Evolutionary conservation across 1,140 invertebrate species (phyloP).

Genomic region (Monochamus saltuarius): DNA sequence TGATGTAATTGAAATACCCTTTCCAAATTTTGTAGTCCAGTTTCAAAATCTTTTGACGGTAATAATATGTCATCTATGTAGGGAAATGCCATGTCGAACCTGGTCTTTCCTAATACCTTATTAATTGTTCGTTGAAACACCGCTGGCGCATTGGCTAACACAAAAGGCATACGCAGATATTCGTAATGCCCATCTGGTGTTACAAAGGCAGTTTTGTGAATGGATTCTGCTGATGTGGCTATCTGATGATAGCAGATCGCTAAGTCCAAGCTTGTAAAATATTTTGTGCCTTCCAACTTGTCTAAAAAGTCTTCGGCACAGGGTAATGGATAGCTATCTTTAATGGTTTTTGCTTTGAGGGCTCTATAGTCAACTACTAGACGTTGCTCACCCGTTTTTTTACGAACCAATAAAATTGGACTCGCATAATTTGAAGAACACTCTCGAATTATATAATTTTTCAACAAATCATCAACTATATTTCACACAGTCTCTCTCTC

Average conservation of each 20-base stretch:
- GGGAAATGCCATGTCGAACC: conserved; percentile 15
- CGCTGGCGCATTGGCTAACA: conserved; percentile 41
- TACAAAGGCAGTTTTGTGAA: conserved; percentile 40
- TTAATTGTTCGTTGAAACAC: conserved; percentile 52
- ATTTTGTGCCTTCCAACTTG: conserved; percentile 21
- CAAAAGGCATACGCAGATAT: conserved; percentile 52
- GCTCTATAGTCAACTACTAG: conserved; percentile 50
- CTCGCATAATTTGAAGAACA: conserved; percentile 47
- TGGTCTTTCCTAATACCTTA: conserved; percentile 40
- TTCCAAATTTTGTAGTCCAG: conserved; percentile 33
- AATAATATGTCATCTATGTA: conserved; percentile 42
- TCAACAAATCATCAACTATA: conserved; percentile 33
- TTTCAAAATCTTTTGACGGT: conserved; percentile 28
- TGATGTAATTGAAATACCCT: conserved; percentile 29
- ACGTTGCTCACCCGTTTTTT: conserved; percentile 41
- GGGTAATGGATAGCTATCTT: conserved; percentile 52
- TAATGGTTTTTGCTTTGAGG: conserved; percentile 45
- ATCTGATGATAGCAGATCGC: conserved; percentile 37
- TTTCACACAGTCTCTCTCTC: conserved; percentile 13
- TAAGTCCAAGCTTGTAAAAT: conserved; percentile 42
- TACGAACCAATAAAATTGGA: conserved; percentile 47
- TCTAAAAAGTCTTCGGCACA: conserved; percentile 53
- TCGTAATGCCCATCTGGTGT: conserved; percentile 51
- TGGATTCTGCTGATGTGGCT: conserved; percentile 41
- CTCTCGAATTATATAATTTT: conserved; percentile 45